Conservation (phyloP, 1,140 invertebrate genomes). For the Conus betulinus region DNA sequence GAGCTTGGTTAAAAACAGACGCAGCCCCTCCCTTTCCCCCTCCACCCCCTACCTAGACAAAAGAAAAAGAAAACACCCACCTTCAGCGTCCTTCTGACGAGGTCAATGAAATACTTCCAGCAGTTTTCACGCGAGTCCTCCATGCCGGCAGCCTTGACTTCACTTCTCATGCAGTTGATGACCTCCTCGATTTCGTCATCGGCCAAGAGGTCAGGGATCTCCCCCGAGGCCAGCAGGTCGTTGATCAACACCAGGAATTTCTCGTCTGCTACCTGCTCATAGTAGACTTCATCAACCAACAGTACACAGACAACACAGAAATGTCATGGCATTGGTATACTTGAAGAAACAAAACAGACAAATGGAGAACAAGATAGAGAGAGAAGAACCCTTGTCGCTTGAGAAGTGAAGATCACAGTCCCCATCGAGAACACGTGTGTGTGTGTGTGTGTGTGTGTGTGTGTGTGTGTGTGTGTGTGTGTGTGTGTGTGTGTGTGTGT, state of each 20-base stretch:
- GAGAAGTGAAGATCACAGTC: no score
- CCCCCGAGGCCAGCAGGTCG: conserved; percentile 96
- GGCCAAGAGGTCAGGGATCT: conserved; percentile 95
- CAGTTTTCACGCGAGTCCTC: conserved; percentile 95
- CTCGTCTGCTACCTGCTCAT: conserved; percentile 89
- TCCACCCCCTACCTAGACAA: no score
- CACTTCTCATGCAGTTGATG: conserved; percentile 90
- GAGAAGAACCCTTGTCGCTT: no score
- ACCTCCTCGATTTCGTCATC: conserved; percentile 98
- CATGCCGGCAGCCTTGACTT: conserved; percentile 88
- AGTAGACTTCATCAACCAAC: conserved; percentile 75
- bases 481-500: no score
- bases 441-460: no score
- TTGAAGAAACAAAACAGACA: not conserved
- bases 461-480: no score
- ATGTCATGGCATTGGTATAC: not conserved
- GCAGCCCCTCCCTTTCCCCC: no score
- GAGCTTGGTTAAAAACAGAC: no score
- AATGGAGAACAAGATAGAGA: no score
- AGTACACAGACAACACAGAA: conserved; percentile 30
- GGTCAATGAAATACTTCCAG: conserved; percentile 97
- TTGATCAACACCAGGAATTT: conserved; percentile 96
- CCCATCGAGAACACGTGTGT: no score
- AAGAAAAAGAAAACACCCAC: conserved; percentile 72
- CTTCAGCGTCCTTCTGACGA: conserved; percentile 92